Conservation (phyloP, 2,888 invertebrate genomes). For the Lithophane leautieri region DNA sequence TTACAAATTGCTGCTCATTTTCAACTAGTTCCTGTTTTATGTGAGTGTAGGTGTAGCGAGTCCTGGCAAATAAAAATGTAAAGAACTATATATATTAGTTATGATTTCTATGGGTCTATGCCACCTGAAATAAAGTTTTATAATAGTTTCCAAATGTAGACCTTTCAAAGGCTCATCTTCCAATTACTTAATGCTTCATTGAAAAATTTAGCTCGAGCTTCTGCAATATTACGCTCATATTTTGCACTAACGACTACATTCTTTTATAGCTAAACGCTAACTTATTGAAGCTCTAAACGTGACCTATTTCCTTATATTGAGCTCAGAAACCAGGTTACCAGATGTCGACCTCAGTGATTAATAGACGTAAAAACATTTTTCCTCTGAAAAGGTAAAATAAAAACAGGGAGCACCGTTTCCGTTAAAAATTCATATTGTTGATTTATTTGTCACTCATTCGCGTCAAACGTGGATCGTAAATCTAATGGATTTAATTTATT, state of each 20-base stretch:
- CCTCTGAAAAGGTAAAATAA: conserved; percentile 34
- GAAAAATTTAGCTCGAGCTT: conserved; percentile 17
- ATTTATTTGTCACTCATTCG: conserved; percentile 51
- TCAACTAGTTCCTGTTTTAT: neutral
- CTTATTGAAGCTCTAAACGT: conserved; percentile 66
- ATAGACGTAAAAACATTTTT: conserved; percentile 45
- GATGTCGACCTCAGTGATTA: conserved; percentile 62
- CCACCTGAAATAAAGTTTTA: too few relatives aligned
- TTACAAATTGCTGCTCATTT: neutral
- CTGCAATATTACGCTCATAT: conserved; percentile 32
- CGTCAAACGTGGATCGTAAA: conserved; percentile 38
- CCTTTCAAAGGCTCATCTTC: conserved; percentile 4
- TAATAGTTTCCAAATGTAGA: neutral
- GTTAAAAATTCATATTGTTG: conserved; percentile 51
- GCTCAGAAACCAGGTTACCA: conserved; percentile 66
- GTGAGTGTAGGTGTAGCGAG: too few relatives aligned
- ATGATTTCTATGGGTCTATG: too few relatives aligned
- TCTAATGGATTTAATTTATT: conserved; percentile 42
- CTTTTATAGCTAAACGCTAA: conserved; percentile 29
- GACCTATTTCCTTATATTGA: conserved; percentile 71
- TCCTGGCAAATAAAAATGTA: too few relatives aligned
- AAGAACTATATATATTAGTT: too few relatives aligned
- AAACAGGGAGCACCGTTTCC: conserved; percentile 14
- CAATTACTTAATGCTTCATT: conserved; percentile 35
- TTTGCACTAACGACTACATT: conserved; percentile 36